Conservation (phyloP, 2,113 vertebrate genomes). For the Salvelinus sp. region DNA sequence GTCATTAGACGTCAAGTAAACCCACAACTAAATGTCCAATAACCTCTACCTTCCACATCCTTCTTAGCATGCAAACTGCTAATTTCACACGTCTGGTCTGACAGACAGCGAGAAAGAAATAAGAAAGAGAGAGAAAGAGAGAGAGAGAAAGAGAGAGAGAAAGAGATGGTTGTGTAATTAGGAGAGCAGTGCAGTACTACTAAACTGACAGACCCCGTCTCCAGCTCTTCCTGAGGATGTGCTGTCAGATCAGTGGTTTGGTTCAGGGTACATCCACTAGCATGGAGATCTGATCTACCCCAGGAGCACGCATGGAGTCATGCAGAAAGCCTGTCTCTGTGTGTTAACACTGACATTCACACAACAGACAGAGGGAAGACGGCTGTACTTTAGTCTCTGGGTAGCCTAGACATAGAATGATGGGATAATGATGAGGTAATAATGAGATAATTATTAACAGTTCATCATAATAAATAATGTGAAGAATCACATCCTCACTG, state of each 20-base stretch:
- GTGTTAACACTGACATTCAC: slow-evolving; percentile 27
- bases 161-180: slow-evolving; percentile 22
- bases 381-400: no score
- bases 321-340: slow-evolving; percentile 20
- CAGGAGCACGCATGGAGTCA: not conserved
- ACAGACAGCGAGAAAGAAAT: not conserved
- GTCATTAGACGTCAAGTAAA: no score
- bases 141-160: slow-evolving; percentile 38
- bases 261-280: slow-evolving; percentile 47
- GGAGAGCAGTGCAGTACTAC: not conserved
- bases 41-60: no score
- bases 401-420: not conserved
- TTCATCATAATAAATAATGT: no score
- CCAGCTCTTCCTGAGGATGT: slow-evolving; percentile 40
- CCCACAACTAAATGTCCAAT: no score
- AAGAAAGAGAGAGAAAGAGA: slow-evolving; percentile 4
- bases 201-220: slow-evolving; percentile 42
- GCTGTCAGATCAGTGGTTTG: slow-evolving; percentile 54
- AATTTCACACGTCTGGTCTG: not conserved
- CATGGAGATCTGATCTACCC: slow-evolving; percentile 9
- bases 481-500: no score
- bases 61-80: no score
- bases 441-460: no score
- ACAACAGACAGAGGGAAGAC: not conserved
- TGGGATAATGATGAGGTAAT: not conserved